Percentiles rank a stretch among this genome's conserved stretches.
These are phyloP conservation scores for Podarcis lilfordi DNA, from an alignment of 2,797 vertebrate species.

Conservation along the genomic window DNA sequence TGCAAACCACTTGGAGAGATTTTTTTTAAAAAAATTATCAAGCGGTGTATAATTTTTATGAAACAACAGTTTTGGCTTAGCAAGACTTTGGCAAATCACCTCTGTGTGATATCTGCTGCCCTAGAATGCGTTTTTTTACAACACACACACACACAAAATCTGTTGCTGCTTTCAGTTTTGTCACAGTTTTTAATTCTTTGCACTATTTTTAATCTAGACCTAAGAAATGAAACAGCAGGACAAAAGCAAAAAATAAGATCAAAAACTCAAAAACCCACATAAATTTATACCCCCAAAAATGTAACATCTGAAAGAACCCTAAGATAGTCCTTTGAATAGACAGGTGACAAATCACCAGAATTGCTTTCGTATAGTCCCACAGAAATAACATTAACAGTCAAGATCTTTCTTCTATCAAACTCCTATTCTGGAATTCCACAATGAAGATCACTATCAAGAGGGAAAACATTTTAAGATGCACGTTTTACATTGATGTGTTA, in stretches of 20 bases:
- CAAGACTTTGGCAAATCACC: too few relatives aligned
- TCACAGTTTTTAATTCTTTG: too few relatives aligned
- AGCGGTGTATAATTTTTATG: too few relatives aligned
- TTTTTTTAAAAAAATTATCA: too few relatives aligned
- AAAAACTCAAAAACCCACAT: rapidly evolving
- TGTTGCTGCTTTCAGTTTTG: background rate
- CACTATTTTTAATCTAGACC: too few relatives aligned
- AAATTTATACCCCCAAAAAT: background rate
- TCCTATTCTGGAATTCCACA: background rate
- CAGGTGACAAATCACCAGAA: rapidly evolving
- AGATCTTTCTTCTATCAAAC: background rate
- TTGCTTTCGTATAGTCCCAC: rapidly evolving
- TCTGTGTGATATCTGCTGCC: too few relatives aligned
- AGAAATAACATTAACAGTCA: background rate
- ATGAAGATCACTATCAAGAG: background rate
- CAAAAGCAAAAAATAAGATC: background rate
- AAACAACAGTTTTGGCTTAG: too few relatives aligned
- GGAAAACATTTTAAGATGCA: background rate
- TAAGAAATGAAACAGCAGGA: background rate
- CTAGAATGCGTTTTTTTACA: too few relatives aligned
- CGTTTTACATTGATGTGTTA: background rate
- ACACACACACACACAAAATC: too few relatives aligned
- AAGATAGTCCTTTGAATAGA: rapidly evolving
- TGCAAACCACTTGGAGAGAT: too few relatives aligned
- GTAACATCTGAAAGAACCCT: background rate